Percentiles rank a stretch among this genome's conserved stretches.
Conservation (phyloP, 2,797 vertebrate species). For the Apodemus agrarius region DNA sequence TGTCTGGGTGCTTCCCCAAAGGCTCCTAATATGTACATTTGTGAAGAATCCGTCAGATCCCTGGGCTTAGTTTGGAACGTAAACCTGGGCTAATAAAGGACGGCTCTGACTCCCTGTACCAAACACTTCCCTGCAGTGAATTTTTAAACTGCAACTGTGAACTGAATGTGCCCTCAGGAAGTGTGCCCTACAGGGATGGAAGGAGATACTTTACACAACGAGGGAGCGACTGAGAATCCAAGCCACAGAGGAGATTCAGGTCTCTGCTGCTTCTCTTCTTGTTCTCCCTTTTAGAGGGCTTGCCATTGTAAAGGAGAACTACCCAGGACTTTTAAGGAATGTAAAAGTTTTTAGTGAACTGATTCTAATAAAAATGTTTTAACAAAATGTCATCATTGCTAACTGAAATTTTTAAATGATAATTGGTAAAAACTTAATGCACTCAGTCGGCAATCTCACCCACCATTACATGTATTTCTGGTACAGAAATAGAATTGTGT, state of each 20-base stretch:
- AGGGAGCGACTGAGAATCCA: background rate
- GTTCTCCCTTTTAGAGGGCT: background rate
- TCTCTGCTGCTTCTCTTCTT: background rate
- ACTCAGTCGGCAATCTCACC: background rate
- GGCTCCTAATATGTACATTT: conserved; percentile 52
- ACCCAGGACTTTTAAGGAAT: conserved; percentile 9
- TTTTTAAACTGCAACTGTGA: background rate
- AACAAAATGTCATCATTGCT: conserved; percentile 37
- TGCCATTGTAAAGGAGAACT: background rate
- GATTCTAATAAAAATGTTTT: background rate
- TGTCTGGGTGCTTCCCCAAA: conserved; percentile 54
- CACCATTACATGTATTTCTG: background rate
- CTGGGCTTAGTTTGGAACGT: conserved; percentile 52
- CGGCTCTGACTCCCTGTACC: background rate
- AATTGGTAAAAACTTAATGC: background rate
- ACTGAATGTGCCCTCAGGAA: background rate
- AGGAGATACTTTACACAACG: background rate
- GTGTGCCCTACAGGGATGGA: background rate
- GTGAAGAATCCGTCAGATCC: conserved; percentile 56
- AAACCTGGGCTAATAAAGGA: conserved; percentile 46
- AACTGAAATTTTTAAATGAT: conserved; percentile 35
- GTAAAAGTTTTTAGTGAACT: background rate
- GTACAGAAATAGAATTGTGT: background rate
- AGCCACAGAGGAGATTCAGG: background rate
- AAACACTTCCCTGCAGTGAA: background rate